Evolutionary conservation across 2,888 invertebrate species (phyloP), one percentile per base, ranked within the genome.

Genomic region (Acronicta psi): DNA sequence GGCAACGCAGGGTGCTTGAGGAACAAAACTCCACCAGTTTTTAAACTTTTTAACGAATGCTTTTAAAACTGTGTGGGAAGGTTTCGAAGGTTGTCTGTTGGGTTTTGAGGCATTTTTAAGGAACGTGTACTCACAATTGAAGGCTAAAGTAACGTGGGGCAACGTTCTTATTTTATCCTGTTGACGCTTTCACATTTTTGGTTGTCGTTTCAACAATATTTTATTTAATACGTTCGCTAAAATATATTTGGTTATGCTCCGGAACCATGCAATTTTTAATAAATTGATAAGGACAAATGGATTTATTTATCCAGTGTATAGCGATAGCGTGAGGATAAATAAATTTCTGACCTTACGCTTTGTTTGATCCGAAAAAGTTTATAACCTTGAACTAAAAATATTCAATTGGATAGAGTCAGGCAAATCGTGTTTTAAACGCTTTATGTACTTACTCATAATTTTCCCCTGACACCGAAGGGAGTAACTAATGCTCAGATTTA

Each of bases 31-130:
- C 58, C 64, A 66, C 60, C 59, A 54, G 57, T 61, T 75, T 80
- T 75, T 58, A 25, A 74, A 75, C 50, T 65, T 75, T 49, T 73
- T 66, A 69, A 76, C 65, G 45, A 59, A 59, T 16, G 25, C 29
- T 65, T 69, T 57, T 56, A 13, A 37, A 50, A 59, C 62, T 61
- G 62, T 77, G 71, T 78, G 72, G 64, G 73, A 73, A 73, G 64
- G 59, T 58, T 69, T 53, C 40, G 69, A 75, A 73, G 68, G 70
- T 73, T 68, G 66, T 70, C 67, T 66, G 75, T 71, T 62, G 50
- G 42, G 71, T 76, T 79, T 61, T 7, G 47, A 67, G 49, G 49
- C 29, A 57, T 54, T 59, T 67, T 60, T 50, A 57, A 58, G 41
- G 54, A 40, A 53, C 47, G 38, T 46, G 23, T 43, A 36, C 34